These are phyloP conservation scores for Pseudolycoriella hygida DNA, from an alignment of 2,888 invertebrate species.

Conservation along the genomic window DNA sequence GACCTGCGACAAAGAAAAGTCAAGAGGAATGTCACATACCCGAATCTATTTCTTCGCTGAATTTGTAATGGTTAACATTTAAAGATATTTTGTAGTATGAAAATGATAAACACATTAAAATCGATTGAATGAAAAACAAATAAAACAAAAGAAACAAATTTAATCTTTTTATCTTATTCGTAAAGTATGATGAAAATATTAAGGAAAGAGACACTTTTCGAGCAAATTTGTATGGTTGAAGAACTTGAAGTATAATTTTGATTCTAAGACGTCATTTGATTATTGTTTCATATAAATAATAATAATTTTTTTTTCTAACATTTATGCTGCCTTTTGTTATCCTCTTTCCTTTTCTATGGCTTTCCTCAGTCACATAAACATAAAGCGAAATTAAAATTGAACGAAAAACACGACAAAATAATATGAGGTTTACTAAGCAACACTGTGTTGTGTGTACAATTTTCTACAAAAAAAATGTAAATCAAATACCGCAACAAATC, in stretches of 20 bases:
- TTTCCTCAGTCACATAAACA: constrained; percentile 10
- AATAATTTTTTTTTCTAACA: background rate
- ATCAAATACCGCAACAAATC: no score
- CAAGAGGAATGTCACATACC: constrained; percentile 24
- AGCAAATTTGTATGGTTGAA: no score
- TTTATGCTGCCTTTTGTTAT: constrained; percentile 11
- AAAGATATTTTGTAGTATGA: no score
- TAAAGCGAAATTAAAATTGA: constrained; percentile 4
- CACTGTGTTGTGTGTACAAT: no score
- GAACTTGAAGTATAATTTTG: no score
- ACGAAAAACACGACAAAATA: constrained; percentile 6
- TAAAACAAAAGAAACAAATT: no score
- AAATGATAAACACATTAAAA: no score
- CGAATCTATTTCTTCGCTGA: background rate
- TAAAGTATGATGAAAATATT: no score
- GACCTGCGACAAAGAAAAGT: constrained; percentile 51
- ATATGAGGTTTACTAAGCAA: constrained; percentile 7
- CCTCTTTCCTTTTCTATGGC: constrained; percentile 29
- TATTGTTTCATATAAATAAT: background rate
- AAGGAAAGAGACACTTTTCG: no score
- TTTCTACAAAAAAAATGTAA: no score
- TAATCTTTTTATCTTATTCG: background rate
- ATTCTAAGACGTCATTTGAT: background rate
- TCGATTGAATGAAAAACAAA: no score
- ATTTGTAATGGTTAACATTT: background rate